Evolutionary conservation across 2,113 vertebrate species (phyloP), one percentile per base, ranked within the genome.

Genomic region (Lutjanus erythropterus): DNA sequence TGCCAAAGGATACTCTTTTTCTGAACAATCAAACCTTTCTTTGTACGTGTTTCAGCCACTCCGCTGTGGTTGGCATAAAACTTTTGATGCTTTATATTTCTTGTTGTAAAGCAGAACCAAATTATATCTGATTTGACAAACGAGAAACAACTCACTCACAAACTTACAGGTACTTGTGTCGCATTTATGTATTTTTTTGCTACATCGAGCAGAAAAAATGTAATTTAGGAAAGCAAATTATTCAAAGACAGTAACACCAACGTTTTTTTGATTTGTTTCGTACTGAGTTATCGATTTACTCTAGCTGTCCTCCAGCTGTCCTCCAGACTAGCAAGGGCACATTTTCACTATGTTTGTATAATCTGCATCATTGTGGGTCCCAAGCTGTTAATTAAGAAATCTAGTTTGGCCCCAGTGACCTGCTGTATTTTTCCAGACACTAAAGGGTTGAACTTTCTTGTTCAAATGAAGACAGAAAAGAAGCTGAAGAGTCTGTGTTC

Each of bases 21-120:
- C 18, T 41, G 37, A 68, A 68, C 16, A 33, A 75, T 47, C 15
- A 66, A 62, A 46, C 41, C n/a, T 27, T 42, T 29, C 53, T 75
- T 62, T 70, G 42, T 56, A 46, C n/a, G 3, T 39, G 55, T 64
- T 61, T 56, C n/a, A 23, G 23, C 19, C 53, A 29, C 31, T 62
- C 19, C 25, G 35, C 62, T 53, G 62, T 4, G 42, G 14, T 65
- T 47, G 19, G 53, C 67, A 62, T 44, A 23, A 61, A 70, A 75
- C 52, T 62, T 70, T 44, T 4, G 3, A 18, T 39, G 70, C 6
- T 68, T 41, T n/a, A n/a, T n/a, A 35, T 58, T 77, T 64, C 52
- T 72, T 59, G 16, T 39, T 75, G 25, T 23, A 14, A 33, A 55
- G 35, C 31, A 25, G 15, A 78, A 58, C 29, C 25, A 47, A 21